These are phyloP conservation scores for Glyptemys insculpta DNA, from an alignment of 2,797 vertebrate species.

Conservation along the genomic window DNA sequence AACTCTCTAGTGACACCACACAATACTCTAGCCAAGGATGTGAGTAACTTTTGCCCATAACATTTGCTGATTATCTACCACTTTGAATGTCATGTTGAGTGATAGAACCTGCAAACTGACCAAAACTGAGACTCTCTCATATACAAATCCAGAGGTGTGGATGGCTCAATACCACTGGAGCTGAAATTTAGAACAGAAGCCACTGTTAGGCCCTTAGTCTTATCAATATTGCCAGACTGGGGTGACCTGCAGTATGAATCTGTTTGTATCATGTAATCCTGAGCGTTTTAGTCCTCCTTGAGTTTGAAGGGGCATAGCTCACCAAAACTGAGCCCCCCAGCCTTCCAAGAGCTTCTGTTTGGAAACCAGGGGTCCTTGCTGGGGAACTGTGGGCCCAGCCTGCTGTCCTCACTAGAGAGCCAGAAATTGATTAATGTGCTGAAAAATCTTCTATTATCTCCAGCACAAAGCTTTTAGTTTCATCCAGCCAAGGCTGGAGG, in stretches of 20 bases:
- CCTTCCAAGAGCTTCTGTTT: not conserved
- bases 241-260: not conserved
- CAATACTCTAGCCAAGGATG: not conserved
- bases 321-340: not conserved
- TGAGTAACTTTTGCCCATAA: not conserved
- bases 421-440: not conserved
- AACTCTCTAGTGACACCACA: not conserved
- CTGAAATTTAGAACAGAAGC: no score
- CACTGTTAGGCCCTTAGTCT: not conserved
- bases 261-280: not conserved
- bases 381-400: not conserved
- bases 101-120: no score
- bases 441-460: not conserved
- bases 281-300: not conserved
- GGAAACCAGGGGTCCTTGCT: not conserved
- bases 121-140: no score
- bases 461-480: slow-evolving; percentile 13
- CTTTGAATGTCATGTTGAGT: not conserved
- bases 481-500: slow-evolving; percentile 45
- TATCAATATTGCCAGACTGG: not conserved
- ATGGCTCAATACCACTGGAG: not conserved
- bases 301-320: not conserved
- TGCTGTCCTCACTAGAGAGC: not conserved
- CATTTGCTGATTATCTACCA: not conserved
- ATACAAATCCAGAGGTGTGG: not conserved